Base-by-base conservation (phyloP, 2,797 vertebrate species). In the Knipowitschia caucasica region DNA sequence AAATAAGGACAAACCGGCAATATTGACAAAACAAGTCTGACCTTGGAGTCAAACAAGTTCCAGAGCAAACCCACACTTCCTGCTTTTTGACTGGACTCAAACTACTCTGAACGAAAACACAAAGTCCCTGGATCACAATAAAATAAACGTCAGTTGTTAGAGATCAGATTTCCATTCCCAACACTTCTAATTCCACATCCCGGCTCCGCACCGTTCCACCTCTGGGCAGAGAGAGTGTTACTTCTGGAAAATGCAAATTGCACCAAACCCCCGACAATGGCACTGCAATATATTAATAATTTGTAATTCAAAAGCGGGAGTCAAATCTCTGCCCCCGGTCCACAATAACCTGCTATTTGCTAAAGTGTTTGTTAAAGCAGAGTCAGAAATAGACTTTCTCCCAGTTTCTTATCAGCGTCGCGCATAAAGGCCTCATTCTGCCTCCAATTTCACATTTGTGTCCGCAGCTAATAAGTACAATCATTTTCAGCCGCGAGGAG, bases 361-460 rank as follows among this genome's bases (percentile, higher is more conserved):
- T 59, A 27, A 64, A 69, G 45, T 60, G 40, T 59, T 61, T 11
- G 0, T 53, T 66, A 53, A 66, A 59, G 56, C 25, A 10, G 27
- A 45, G 56, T 50, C 59, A 43, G 53, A 69, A 81, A 77, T 75
- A 29, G 53, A 64, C 50, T 59, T 81, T 63, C 57, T 64, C 55
- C 36, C 38, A 12, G 20, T 75, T 70, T 59, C 86, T 89, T 90
- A 89, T 89, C 88, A 82, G 76, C 60, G 0, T 21, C 66, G 29
- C 53, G 67, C 87, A 91, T 79, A 89, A 88, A 89, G 81, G 53
- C 78, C 68, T 63, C 39, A 64, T 73, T 83, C 64, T 38, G 55
- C 72, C 59, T 61, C 57, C 55, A 62, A 75, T 77, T 73, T 59
- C 55, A 51, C 47, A 68, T 78, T 64, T 64, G 59, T 69, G 60